Evolutionary conservation across 2,797 vertebrate genomes (phyloP), one percentile per base, ranked within the genome.

Genomic region (Sebastes matsubarae): DNA sequence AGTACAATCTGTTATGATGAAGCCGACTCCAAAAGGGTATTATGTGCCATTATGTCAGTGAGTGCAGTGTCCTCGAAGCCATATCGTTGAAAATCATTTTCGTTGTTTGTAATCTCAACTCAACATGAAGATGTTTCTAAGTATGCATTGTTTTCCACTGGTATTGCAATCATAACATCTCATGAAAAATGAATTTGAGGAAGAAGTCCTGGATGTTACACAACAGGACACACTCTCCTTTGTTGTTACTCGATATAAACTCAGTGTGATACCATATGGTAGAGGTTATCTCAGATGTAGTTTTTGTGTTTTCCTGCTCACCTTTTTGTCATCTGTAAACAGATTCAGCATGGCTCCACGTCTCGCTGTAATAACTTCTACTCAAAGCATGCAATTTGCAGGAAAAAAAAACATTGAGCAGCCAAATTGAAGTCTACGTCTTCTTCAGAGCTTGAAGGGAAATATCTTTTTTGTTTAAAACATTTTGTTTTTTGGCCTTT

Each of bases 61-160:
- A 55, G 71, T 63, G 60, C 79, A 71, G 68, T 22, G n/a, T 88
- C 71, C 64, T 81, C 68, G 50, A 84, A 92, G 88, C 87, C 80
- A 87, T 88, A 90, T 80, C 58, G 29, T 38, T 61, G 46, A 42
- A 42, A 69, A 73, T 64, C 6, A 29, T 27, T 42, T 83, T 20
- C 55, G 8, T 77, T 54, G 72, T 69, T 81, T 65, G 46, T 36
- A n/a, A 66, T 57, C 25, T 72, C 22, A 68, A 24, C 54, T 59
- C 36, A 13, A 32, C 46, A 38, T 54, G 8, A 67, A 73, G 36
- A 46, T 5, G 30, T 69, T 64, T 72, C 6, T 3, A 25, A 18
- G 14, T 50, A 2, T 67, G 24, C 58, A 25, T 72, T 58, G 2
- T 3, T 5, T 32, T 1, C 10, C 55, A 42, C 32, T 58, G 42